A percentile compares a stretch with the other conserved stretches of the same genome.
Evolutionary conservation across 2,113 vertebrate species (phyloP).

Genomic region (Vulpes lagopus): DNA sequence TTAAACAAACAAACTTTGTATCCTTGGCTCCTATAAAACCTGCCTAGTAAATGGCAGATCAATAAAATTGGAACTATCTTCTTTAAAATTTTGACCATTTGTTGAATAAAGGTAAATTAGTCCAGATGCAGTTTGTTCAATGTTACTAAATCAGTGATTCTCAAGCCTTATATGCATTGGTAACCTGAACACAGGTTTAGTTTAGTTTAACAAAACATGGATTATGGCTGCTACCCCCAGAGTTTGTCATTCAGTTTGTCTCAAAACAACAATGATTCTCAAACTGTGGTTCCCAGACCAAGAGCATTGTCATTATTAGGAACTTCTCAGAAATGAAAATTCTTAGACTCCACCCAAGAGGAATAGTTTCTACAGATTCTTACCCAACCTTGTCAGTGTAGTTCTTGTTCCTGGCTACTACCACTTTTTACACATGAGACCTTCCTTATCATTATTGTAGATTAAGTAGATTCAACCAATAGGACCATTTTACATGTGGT

Average conservation of each 20-base stretch:
- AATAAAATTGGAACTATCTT: neutral
- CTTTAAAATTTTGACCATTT: neutral
- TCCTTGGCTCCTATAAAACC: neutral
- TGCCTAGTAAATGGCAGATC: neutral
- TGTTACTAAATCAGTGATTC: neutral
- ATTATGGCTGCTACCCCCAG: neutral
- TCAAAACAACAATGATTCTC: neutral
- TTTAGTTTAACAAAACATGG: neutral
- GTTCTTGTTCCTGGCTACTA: neutral
- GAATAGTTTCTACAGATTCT: neutral
- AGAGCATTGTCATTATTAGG: neutral
- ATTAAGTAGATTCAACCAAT: neutral
- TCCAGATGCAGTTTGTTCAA: neutral
- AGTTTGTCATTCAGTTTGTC: neutral
- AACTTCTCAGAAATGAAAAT: neutral
- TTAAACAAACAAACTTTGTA: neutral
- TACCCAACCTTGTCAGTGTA: neutral
- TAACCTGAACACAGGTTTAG: neutral
- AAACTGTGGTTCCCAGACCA: neutral
- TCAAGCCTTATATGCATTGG: neutral
- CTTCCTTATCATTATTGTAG: constrained; percentile 12
- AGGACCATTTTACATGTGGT: neutral
- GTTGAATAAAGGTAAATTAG: neutral
- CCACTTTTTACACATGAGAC: neutral
- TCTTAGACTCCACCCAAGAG: neutral